These are phyloP conservation scores for Alcedo atthis DNA, from an alignment of 2,797 vertebrate species.

Conservation along the genomic window DNA sequence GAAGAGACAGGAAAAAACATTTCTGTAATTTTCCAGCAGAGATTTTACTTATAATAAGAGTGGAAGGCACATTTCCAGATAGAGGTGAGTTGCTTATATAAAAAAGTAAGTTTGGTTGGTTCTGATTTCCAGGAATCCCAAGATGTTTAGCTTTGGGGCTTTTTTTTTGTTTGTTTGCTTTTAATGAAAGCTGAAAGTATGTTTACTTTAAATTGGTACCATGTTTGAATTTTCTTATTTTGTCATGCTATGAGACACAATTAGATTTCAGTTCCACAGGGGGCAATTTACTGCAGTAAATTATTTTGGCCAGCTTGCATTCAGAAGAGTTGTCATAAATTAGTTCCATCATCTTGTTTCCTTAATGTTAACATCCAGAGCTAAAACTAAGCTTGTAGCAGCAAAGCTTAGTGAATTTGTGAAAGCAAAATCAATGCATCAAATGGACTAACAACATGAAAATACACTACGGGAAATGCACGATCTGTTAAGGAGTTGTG, in stretches of 20 bases:
- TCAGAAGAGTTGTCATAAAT: not conserved
- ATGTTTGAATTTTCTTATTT: conserved; percentile 15
- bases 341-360: not conserved
- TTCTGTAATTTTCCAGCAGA: conserved; percentile 71
- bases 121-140: conserved; percentile 56
- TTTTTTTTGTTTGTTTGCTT: conserved; percentile 29
- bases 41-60: conserved; percentile 70
- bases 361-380: not conserved
- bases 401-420: not conserved
- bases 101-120: conserved; percentile 63
- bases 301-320: not conserved
- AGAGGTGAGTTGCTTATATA: conserved; percentile 65
- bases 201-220: conserved; percentile 33
- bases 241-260: not conserved
- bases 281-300: not conserved
- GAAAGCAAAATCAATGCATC: not conserved
- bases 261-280: not conserved
- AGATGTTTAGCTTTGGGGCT: not conserved
- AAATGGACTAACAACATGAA: not conserved
- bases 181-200: conserved; percentile 34
- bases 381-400: not conserved
- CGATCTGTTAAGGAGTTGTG: not conserved
- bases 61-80: conserved; percentile 68
- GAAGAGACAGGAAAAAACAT: conserved; percentile 73
- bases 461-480: not conserved